Conservation (phyloP, 2,888 invertebrate species). For the Gerris lacustris region DNA sequence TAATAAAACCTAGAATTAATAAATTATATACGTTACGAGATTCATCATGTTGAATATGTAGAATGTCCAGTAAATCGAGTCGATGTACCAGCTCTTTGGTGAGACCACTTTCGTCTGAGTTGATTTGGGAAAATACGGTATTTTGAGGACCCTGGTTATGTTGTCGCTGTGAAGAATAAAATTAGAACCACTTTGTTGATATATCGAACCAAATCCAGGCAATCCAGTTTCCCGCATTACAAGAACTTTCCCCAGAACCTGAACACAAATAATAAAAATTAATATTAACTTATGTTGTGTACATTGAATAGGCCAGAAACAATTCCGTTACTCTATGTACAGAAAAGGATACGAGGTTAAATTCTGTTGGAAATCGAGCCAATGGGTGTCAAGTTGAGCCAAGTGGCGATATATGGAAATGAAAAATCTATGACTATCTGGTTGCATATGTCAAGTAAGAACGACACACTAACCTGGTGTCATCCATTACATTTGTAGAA, state of each 20-base stretch:
- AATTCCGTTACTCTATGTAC: too few species aligned
- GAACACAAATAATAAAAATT: background rate
- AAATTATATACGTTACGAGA: background rate
- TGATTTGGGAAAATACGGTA: background rate
- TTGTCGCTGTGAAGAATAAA: background rate
- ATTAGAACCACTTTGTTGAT: background rate
- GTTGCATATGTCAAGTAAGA: too few species aligned
- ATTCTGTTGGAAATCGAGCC: too few species aligned
- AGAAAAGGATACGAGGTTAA: too few species aligned
- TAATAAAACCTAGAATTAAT: too few species aligned
- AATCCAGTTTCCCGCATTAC: background rate
- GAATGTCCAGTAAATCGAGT: background rate
- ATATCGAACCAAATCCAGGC: background rate
- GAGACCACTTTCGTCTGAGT: background rate
- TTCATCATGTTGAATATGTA: background rate
- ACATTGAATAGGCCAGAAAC: too few species aligned
- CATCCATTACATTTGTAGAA: too few species aligned
- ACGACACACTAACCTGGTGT: too few species aligned
- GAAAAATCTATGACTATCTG: too few species aligned
- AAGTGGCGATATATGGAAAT: too few species aligned
- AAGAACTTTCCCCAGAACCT: background rate
- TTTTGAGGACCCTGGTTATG: background rate
- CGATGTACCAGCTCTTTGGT: background rate
- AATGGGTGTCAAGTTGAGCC: too few species aligned
- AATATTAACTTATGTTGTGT: too few species aligned